These are phyloP conservation scores for Brachionus rubens DNA, from an alignment of 1,140 invertebrate genomes.

Conservation along the genomic window DNA sequence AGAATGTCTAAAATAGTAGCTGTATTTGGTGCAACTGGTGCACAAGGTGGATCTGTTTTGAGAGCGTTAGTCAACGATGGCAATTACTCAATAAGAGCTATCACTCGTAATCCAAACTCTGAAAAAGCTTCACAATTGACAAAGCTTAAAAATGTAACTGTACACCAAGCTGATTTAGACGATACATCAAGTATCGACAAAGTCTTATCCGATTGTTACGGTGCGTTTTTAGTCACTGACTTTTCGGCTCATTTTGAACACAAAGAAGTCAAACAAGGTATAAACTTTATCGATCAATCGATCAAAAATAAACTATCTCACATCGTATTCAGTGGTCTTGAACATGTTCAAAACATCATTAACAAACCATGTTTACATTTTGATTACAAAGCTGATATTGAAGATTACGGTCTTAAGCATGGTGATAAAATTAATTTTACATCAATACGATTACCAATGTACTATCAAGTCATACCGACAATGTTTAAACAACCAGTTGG, in stretches of 20 bases:
- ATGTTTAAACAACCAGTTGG: not conserved
- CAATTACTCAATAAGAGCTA: not conserved
- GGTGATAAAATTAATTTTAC: not conserved
- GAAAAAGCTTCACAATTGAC: not conserved
- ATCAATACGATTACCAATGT: slow-evolving; percentile 12
- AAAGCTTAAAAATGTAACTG: not conserved
- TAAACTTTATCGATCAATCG: not conserved
- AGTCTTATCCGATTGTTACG: not conserved
- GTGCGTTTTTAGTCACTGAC: not conserved
- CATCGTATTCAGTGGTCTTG: slow-evolving; percentile 21
- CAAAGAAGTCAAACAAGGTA: not conserved
- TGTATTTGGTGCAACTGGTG: slow-evolving; percentile 2
- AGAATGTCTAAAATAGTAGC: slow-evolving; percentile 5
- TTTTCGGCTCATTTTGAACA: slow-evolving; percentile 7
- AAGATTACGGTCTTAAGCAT: not conserved
- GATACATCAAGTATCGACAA: not conserved
- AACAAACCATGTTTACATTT: slow-evolving; percentile 26
- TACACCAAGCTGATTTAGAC: not conserved
- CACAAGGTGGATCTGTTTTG: slow-evolving; percentile 28
- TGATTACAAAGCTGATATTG: slow-evolving; percentile 19
- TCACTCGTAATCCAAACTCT: not conserved
- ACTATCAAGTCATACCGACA: not conserved
- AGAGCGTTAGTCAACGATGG: slow-evolving; percentile 2
- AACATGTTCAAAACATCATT: not conserved
- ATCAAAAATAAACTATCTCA: not conserved